These are phyloP conservation scores for Plecturocebus donacophilus DNA, from an alignment of 2,113 vertebrate genomes.

Conservation along the genomic window DNA sequence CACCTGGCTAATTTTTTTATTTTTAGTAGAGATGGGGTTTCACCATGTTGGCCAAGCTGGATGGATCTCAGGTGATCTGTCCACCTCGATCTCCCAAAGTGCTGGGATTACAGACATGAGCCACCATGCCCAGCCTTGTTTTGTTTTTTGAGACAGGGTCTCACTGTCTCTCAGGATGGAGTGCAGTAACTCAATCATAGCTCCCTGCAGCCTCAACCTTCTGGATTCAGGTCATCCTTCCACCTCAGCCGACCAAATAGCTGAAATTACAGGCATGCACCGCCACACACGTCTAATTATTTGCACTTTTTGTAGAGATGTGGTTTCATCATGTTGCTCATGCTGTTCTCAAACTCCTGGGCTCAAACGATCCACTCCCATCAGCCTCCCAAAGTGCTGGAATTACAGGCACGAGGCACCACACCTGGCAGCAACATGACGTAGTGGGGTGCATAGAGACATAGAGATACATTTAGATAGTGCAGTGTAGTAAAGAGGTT, in stretches of 20 bases:
- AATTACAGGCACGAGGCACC: not conserved
- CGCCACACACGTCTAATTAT: not conserved
- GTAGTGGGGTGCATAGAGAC: too few species aligned
- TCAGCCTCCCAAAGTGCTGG: too few species aligned
- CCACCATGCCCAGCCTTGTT: not conserved
- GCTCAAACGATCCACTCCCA: too few species aligned
- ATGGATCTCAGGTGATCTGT: too few species aligned
- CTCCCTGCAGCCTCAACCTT: not conserved
- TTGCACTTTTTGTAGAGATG: not conserved
- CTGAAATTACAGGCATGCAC: not conserved
- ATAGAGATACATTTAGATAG: not conserved
- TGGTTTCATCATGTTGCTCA: not conserved
- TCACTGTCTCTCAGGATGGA: not conserved
- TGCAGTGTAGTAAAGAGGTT: not conserved
- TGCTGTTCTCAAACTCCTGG: not conserved
- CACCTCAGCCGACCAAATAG: not conserved
- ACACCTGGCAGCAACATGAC: not conserved
- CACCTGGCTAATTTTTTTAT: too few species aligned
- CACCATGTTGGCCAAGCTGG: too few species aligned
- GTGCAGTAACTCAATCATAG: not conserved
- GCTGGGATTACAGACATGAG: too few species aligned
- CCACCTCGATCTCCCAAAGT: too few species aligned
- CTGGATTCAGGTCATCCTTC: not conserved
- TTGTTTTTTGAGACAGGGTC: not conserved
- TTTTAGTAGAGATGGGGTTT: too few species aligned